Percentiles rank a stretch among this genome's conserved stretches.
phyloP scores from a whole-genome alignment of 2,888 invertebrate genomes.

The Euclidia mi region DNA sequence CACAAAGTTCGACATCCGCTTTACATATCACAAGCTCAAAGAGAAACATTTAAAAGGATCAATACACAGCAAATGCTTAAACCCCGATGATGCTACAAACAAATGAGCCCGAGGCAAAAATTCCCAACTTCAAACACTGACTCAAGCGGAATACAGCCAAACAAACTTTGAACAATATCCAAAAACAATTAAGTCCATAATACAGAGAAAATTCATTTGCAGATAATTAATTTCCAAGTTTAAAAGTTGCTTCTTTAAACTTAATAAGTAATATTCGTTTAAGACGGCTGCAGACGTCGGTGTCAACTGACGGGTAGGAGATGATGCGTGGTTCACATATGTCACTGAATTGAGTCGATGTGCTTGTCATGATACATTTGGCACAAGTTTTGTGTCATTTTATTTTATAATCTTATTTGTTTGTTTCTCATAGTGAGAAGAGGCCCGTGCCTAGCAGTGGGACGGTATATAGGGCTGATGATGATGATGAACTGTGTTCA shows the following conservation, averaged over 20 bases:
- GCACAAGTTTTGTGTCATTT: background rate
- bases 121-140: conserved; percentile 49
- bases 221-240: conserved; percentile 57
- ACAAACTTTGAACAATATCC: conserved; percentile 50
- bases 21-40: conserved; percentile 6
- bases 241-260: conserved; percentile 50
- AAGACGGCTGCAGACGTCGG: conserved; percentile 23
- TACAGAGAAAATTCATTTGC: conserved; percentile 51
- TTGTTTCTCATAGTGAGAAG: no score
- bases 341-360: background rate
- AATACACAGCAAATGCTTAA: conserved; percentile 18
- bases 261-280: conserved; percentile 51
- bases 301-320: conserved; percentile 3
- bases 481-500: no score
- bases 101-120: conserved; percentile 28
- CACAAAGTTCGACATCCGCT: background rate
- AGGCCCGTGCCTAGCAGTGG: no score
- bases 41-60: conserved; percentile 8
- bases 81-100: conserved; percentile 20
- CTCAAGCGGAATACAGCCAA: conserved; percentile 46
- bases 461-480: no score
- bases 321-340: background rate
- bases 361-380: conserved; percentile 3
- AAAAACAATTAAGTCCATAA: conserved; percentile 59
- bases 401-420: no score